These are phyloP conservation scores for Bombus haemorrhoidalis DNA, from an alignment of 1,140 invertebrate genomes.

Conservation along the genomic window DNA sequence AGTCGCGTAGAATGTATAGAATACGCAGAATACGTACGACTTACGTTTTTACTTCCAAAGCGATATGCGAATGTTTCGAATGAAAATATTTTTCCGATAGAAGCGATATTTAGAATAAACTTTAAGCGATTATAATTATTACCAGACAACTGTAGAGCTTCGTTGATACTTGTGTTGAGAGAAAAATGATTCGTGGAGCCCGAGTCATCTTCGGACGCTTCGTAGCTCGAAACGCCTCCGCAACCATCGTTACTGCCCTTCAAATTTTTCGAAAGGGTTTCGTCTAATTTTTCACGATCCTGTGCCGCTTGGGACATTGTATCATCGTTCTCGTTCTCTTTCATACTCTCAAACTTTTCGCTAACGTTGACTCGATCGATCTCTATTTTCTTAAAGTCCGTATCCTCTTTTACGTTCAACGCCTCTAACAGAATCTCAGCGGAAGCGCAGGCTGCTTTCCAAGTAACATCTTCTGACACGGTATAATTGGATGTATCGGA, in stretches of 20 bases:
- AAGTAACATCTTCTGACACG: constrained; percentile 70
- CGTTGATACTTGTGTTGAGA: constrained; percentile 26
- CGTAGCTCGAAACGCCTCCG: constrained; percentile 64
- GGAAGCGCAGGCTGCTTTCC: constrained; percentile 79
- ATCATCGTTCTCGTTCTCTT: background rate
- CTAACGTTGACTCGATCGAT: background rate
- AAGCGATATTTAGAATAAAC: background rate
- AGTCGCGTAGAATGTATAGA: background rate
- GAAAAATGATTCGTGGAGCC: constrained; percentile 60
- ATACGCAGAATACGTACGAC: background rate
- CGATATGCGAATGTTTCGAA: background rate
- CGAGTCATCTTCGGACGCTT: constrained; percentile 73
- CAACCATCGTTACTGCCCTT: constrained; percentile 35
- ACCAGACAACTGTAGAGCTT: constrained; percentile 26
- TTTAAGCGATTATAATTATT: constrained; percentile 19
- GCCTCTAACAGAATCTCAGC: constrained; percentile 77
- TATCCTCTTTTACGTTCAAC: constrained; percentile 67
- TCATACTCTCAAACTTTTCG: background rate
- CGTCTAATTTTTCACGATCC: background rate
- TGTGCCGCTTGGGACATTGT: background rate
- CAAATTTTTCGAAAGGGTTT: background rate
- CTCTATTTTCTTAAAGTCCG: background rate
- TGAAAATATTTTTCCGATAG: background rate
- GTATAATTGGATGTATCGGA: constrained; percentile 34
- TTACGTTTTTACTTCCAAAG: background rate